Evolutionary conservation across 2,797 vertebrate species (phyloP), one percentile per base, ranked within the genome.

Genomic region (Acrocephalus scirpaceus): DNA sequence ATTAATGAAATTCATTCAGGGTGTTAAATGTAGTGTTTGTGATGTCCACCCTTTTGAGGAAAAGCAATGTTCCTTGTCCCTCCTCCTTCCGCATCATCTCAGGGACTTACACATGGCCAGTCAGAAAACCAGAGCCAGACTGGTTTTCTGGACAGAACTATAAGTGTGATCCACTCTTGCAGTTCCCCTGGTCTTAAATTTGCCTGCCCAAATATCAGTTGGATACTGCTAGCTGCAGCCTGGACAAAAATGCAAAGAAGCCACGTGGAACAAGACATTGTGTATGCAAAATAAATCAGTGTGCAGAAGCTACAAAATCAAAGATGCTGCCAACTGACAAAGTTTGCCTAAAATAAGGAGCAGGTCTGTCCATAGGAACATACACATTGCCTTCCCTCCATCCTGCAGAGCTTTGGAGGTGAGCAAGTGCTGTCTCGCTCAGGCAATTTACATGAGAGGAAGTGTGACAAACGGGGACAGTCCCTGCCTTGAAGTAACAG

Each of bases 361-460:
- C 13, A 83, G 82, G 85, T 78, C 78, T 93, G 73, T 88, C 65
- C 4, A 80, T 17, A 71, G 60, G 56, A 93, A 78, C 44, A 30
- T 9, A 5, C 62, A 77, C 17, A 42, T 30, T n/a, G 23, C 72
- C 79, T 66, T 61, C 38, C 13, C 34, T 86, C 40, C 74, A 61
- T 71, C 74, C 89, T 90, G 83, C 80, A 62, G 81, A 89, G 86
- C 29, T 54, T 70, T 91, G 80, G 72, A 60, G 57, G 67, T 67
- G 76, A 86, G 70, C 5, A 11, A 78, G 75, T 72, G 20, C 85
- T 42, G 88, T 85, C 86, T 89, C 4, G 4, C 86, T 91, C 30
- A 29, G 78, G 64, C 29, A 36, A 98, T 98, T 98, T 99, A 98
- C 98, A 98, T 98, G 95, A 97, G 96, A 97, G 98, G 98, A 99